Evolutionary conservation across 2,113 vertebrate species (phyloP).

Genomic region (Misgurnus mizolepis): DNA sequence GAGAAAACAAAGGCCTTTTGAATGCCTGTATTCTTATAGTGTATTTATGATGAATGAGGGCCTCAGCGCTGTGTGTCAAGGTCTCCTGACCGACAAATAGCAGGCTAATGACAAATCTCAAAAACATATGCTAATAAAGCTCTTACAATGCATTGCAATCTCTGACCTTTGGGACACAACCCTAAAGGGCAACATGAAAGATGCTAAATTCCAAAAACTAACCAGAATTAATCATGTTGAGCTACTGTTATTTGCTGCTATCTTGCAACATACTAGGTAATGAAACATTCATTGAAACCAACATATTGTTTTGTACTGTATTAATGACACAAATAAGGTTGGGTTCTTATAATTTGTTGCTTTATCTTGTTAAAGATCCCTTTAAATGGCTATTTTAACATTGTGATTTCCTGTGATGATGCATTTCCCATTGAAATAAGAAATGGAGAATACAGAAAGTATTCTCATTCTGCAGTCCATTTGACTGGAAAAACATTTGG

Average conservation of each 20-base stretch:
- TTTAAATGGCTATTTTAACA: neutral
- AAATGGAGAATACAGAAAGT: no score
- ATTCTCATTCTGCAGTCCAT: no score
- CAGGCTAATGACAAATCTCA: slow-evolving; percentile 68
- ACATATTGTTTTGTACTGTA: neutral
- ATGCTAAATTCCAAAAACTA: slow-evolving; percentile 53
- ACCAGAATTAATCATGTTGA: slow-evolving; percentile 57
- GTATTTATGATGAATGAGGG: slow-evolving; percentile 69
- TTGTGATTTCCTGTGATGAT: neutral
- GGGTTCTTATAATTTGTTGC: neutral
- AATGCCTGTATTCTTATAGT: slow-evolving; percentile 56
- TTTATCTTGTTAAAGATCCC: neutral
- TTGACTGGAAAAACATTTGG: no score
- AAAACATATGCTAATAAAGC: slow-evolving; percentile 68
- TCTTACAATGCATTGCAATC: slow-evolving; percentile 60
- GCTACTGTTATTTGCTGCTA: slow-evolving; percentile 51
- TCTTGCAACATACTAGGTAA: slow-evolving; percentile 52
- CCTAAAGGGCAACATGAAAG: slow-evolving; percentile 44
- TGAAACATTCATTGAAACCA: slow-evolving; percentile 14
- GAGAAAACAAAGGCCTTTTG: slow-evolving; percentile 55
- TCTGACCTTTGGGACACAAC: slow-evolving; percentile 61
- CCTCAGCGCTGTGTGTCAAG: slow-evolving; percentile 60
- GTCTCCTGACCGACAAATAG: slow-evolving; percentile 72
- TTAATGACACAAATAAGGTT: neutral
- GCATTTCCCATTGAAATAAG: neutral